These are phyloP conservation scores for Sebastes nivosus DNA, from an alignment of 2,797 vertebrate species.

Conservation along the genomic window DNA sequence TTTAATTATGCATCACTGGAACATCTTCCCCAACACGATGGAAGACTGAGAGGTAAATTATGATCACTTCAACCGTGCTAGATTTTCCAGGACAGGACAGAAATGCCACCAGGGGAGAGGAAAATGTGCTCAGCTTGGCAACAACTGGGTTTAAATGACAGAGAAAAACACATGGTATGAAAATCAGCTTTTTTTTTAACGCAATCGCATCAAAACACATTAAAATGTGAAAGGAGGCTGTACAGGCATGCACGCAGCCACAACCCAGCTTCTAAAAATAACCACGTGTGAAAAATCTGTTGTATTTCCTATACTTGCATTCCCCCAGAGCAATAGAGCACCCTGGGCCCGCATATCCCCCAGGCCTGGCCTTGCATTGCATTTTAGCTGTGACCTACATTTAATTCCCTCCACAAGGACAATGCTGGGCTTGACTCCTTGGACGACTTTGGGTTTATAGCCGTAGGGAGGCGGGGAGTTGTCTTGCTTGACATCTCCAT, in stretches of 20 bases:
- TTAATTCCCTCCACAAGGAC: conserved; percentile 69
- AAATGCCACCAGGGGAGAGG: conserved; percentile 12
- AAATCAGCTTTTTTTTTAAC: conserved; percentile 45
- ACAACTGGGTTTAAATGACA: conserved; percentile 3
- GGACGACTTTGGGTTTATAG: conserved; percentile 27
- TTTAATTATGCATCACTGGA: conserved; percentile 22
- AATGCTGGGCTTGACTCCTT: conserved; percentile 49
- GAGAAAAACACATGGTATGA: conserved; percentile 17
- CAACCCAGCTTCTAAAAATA: conserved; percentile 77
- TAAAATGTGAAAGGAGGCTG: conserved; percentile 39
- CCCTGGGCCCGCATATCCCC: conserved; percentile 47
- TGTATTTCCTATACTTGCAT: conserved; percentile 60
- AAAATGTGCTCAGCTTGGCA: conserved; percentile 25
- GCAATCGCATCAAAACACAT: conserved; percentile 51
- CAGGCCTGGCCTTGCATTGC: conserved; percentile 60
- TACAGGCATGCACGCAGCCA: conserved; percentile 30
- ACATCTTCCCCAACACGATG: conserved; percentile 11
- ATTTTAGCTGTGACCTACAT: conserved; percentile 81
- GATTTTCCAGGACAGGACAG: conserved; percentile 11
- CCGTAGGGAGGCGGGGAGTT: conserved; percentile 1
- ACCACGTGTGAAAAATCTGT: conserved; percentile 72
- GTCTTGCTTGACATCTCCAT: conserved; percentile 19
- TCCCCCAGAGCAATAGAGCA: conserved; percentile 63
- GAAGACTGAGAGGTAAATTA: conserved; percentile 19
- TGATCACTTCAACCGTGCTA: conserved; percentile 1